A percentile compares a stretch with the other conserved stretches of the same genome.
Conservation (phyloP, 2,797 vertebrate genomes). For the Takifugu rubripes region DNA sequence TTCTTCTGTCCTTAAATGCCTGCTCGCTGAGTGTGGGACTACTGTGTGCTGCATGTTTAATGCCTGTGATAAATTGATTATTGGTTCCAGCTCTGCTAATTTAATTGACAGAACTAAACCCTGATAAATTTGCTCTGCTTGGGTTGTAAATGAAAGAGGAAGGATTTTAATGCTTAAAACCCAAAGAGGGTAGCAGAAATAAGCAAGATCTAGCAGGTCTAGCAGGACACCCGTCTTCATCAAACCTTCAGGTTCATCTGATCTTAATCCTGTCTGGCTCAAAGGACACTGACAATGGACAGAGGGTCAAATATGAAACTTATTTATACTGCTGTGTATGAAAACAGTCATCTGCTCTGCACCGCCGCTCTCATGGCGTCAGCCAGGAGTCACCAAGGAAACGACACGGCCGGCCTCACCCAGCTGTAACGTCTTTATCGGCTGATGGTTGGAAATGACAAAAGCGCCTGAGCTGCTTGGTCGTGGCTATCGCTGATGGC, state of each 20-base stretch:
- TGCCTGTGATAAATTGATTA: conserved; percentile 39
- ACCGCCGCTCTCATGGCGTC: conserved; percentile 36
- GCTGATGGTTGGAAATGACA: conserved; percentile 37
- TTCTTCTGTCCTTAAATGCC: conserved; percentile 2
- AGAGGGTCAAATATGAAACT: conserved; percentile 37
- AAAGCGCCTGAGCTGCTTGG: conserved; percentile 11
- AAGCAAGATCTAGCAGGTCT: conserved; percentile 13
- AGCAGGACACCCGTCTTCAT: conserved; percentile 20
- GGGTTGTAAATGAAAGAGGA: conserved; percentile 19
- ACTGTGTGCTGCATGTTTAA: conserved; percentile 42
- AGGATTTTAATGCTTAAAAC: conserved; percentile 2
- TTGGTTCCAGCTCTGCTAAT: conserved; percentile 27
- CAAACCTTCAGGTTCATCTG: conserved; percentile 22
- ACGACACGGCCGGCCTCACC: conserved; percentile 49
- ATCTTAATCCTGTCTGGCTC: conserved; percentile 25
- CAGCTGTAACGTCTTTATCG: conserved; percentile 53
- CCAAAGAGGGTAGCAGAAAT: conserved; percentile 12
- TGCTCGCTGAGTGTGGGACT: conserved; percentile 1
- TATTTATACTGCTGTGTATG: background rate
- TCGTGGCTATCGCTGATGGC: conserved; percentile 13
- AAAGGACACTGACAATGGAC: conserved; percentile 27
- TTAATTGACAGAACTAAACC: conserved; percentile 28
- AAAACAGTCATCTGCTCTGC: conserved; percentile 52
- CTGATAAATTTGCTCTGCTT: conserved; percentile 16
- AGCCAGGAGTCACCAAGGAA: conserved; percentile 56